Evolutionary conservation across 2,113 vertebrate species (phyloP).

Genomic region (Poeciliopsis turrubarensis): DNA sequence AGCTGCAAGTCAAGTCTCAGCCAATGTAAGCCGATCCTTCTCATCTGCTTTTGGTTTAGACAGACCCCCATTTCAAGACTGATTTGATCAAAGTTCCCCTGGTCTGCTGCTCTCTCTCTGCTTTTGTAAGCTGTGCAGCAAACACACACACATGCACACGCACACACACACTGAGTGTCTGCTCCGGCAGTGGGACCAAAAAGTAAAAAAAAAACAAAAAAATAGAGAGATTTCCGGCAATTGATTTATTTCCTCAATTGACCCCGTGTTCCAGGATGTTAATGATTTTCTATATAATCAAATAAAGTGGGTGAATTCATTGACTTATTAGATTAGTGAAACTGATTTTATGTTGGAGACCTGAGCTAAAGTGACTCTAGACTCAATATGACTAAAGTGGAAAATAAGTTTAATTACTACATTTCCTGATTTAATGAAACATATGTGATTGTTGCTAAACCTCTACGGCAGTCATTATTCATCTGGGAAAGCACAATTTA

Average conservation of each 20-base stretch:
- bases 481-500: too few species aligned
- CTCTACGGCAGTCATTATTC: not conserved
- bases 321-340: constrained; percentile 66
- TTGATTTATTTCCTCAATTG: constrained; percentile 18
- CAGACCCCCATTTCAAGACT: constrained; percentile 50
- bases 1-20: constrained; percentile 46
- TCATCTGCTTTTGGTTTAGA: constrained; percentile 74
- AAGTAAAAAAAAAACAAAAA: constrained; percentile 23
- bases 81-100: constrained; percentile 64
- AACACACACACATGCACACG: constrained; percentile 11
- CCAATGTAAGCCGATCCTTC: constrained; percentile 59
- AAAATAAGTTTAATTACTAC: constrained; percentile 8
- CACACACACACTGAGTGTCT: constrained; percentile 17
- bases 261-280: constrained; percentile 63
- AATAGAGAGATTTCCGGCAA: constrained; percentile 50
- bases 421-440: not conserved
- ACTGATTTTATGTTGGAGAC: constrained; percentile 20
- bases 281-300: constrained; percentile 74
- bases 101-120: constrained; percentile 33
- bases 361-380: constrained; percentile 24
- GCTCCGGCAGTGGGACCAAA: constrained; percentile 32
- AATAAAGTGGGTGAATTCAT: constrained; percentile 64
- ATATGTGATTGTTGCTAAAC: not conserved
- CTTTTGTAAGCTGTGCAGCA: constrained; percentile 38
- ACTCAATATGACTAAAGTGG: constrained; percentile 11